Evolutionary conservation across 2,797 vertebrate genomes (phyloP).

Genomic region (Eleutherodactylus coqui): DNA sequence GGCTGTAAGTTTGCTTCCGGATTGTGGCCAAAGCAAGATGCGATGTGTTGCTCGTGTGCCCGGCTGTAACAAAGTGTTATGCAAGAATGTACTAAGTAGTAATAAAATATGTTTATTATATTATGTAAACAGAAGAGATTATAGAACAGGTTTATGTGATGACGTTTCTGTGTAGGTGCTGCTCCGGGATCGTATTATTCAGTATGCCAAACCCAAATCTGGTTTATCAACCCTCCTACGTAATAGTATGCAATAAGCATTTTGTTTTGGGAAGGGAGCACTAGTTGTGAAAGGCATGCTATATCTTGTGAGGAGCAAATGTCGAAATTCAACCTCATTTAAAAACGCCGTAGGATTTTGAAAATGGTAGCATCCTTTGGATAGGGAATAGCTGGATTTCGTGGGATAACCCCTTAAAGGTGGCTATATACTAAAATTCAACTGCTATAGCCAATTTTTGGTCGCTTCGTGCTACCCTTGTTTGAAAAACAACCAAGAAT

Average conservation of each 20-base stretch:
- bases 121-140: background rate
- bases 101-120: background rate
- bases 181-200: constrained; percentile 50
- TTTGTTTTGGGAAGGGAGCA: constrained; percentile 72
- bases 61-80: background rate
- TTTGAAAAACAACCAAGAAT: no score
- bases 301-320: constrained; percentile 67
- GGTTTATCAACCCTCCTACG: constrained; percentile 66
- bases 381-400: no score
- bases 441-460: no score
- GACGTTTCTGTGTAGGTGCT: constrained; percentile 26
- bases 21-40: no score
- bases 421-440: no score
- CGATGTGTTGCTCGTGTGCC: background rate
- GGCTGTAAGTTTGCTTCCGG: no score
- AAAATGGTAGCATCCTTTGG: background rate
- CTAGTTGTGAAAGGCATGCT: constrained; percentile 70
- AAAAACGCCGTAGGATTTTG: background rate
- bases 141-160: constrained; percentile 55
- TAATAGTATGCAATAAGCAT: constrained; percentile 72
- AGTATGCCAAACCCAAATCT: constrained; percentile 68
- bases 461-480: no score
- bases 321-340: background rate
- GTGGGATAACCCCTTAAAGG: no score
- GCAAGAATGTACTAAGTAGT: background rate